A percentile compares a stretch with the other conserved stretches of the same genome.
Evolutionary conservation across 30 jellyfish, hydroid and myxozoan species (phyloP).

Genomic region (Rhopilema esculentum): DNA sequence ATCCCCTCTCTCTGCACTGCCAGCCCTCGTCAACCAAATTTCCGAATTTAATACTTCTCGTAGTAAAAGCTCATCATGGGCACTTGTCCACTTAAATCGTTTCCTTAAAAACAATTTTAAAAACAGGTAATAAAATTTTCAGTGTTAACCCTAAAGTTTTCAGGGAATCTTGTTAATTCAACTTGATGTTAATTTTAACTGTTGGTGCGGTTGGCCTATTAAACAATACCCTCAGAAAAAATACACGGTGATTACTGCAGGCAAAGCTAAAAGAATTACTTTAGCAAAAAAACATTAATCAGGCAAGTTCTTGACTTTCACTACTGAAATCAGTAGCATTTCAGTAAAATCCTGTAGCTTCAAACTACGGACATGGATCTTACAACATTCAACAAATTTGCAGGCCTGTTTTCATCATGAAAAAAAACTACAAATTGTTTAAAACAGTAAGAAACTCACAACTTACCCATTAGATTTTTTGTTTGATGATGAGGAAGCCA

Average conservation of each 20-base stretch:
- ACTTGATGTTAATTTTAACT: too few species aligned
- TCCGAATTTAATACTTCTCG: slow-evolving; percentile 24
- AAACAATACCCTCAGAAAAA: too few species aligned
- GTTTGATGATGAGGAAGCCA: background rate
- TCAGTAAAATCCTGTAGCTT: background rate
- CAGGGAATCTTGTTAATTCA: too few species aligned
- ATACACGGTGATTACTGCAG: too few species aligned
- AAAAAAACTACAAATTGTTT: background rate
- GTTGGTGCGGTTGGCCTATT: too few species aligned
- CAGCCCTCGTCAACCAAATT: slow-evolving; percentile 33
- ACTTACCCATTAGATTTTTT: background rate
- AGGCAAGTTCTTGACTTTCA: background rate
- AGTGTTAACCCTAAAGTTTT: too few species aligned
- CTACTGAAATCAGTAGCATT: background rate
- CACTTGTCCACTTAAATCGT: slow-evolving; percentile 31
- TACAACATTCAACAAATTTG: background rate
- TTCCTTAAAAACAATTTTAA: background rate
- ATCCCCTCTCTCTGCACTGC: slow-evolving; percentile 66
- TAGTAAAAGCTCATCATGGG: slow-evolving; percentile 10
- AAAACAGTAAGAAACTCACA: background rate
- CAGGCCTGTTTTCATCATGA: background rate
- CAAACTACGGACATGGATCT: background rate
- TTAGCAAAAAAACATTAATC: too few species aligned
- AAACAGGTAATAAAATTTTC: background rate
- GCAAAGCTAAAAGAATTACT: too few species aligned